Conservation (phyloP, 2,797 vertebrate species). For the Chiroxiphia lanceolata region DNA sequence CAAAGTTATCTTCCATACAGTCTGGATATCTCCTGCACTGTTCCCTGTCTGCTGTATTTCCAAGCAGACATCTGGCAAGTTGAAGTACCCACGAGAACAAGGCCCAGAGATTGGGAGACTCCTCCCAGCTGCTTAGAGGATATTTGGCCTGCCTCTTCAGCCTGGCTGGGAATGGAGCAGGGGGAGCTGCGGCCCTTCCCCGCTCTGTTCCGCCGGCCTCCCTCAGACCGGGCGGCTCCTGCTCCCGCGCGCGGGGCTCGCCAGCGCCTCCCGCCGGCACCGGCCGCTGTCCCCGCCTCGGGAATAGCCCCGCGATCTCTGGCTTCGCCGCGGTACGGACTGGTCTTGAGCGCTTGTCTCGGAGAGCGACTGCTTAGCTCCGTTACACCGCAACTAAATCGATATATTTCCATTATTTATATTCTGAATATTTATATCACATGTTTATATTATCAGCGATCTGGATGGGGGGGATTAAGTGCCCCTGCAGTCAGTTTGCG, state of each 20-base stretch:
- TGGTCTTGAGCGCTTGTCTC: fast-evolving
- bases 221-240: fast-evolving
- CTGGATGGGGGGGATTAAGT: background rate
- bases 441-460: background rate
- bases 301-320: fast-evolving
- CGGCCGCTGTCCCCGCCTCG: fast-evolving
- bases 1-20: background rate
- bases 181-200: fast-evolving
- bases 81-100: background rate
- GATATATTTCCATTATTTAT: fast-evolving
- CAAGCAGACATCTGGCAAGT: background rate
- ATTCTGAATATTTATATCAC: background rate
- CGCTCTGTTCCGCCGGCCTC: fast-evolving
- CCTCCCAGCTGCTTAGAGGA: background rate
- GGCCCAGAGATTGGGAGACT: background rate
- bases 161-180: background rate
- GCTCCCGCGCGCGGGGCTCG: fast-evolving
- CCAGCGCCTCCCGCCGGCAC: background rate
- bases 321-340: fast-evolving
- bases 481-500: too few relatives aligned
- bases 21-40: background rate
- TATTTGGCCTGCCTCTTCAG: background rate
- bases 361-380: background rate
- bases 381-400: fast-evolving
- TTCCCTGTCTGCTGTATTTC: background rate